phyloP scores from a whole-genome alignment of 2,888 invertebrate species.

The Lottia scabra region DNA sequence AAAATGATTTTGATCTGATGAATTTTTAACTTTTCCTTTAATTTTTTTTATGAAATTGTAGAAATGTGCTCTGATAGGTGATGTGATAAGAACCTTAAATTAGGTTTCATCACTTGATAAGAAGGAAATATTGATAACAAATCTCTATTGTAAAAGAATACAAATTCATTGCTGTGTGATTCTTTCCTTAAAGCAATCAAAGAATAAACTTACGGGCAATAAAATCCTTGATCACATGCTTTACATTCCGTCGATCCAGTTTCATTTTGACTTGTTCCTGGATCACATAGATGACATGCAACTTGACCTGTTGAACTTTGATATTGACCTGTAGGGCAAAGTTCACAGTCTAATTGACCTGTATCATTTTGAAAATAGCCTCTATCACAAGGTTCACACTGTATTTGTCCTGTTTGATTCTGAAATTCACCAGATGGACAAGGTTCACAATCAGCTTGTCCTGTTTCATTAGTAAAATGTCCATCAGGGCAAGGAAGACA shows the following conservation, averaged over 20 bases:
- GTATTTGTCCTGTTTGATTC: conserved; percentile 7
- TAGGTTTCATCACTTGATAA: no score
- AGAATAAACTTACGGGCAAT: background rate
- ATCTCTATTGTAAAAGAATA: no score
- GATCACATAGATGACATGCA: background rate
- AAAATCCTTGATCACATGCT: background rate
- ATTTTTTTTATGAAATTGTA: no score
- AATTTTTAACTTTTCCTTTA: no score
- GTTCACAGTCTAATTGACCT: conserved; percentile 5
- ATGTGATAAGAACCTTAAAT: no score
- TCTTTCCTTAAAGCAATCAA: no score
- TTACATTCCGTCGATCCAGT: conserved; percentile 12
- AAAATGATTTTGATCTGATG: no score
- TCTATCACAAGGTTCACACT: conserved; percentile 14
- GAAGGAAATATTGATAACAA: no score
- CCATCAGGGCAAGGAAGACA: conserved; percentile 18
- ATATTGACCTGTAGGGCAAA: conserved; percentile 7
- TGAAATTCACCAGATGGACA: conserved; percentile 15
- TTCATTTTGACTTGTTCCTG: conserved; percentile 14
- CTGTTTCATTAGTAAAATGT: conserved; percentile 8
- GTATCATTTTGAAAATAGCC: conserved; percentile 9
- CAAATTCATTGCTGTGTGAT: no score
- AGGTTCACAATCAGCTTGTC: conserved; percentile 14
- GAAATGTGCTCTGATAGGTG: no score
- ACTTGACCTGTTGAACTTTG: conserved; percentile 3